Conservation (phyloP, 2,113 vertebrate genomes). For the Oceanodroma tethys region DNA sequence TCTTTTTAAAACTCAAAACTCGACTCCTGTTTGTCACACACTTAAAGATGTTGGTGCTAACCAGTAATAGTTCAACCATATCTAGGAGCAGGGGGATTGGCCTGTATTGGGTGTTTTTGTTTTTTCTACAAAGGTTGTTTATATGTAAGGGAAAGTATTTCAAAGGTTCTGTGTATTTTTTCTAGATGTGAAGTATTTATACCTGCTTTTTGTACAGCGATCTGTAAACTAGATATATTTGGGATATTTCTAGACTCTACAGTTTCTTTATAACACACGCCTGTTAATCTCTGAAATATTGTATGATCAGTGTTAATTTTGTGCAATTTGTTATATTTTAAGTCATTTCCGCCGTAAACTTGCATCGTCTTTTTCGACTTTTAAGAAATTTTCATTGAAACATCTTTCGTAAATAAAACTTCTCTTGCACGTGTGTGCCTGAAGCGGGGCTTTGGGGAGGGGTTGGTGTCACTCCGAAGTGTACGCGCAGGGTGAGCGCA, state of each 20-base stretch:
- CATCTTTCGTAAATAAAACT: constrained; percentile 73
- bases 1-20: not conserved
- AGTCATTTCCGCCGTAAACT: constrained; percentile 70
- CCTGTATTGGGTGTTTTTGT: not conserved
- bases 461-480: not conserved
- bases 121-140: constrained; percentile 82
- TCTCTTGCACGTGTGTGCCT: not conserved
- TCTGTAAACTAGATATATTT: constrained; percentile 81
- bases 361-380: constrained; percentile 50
- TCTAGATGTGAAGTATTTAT: constrained; percentile 95
- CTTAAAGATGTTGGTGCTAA: constrained; percentile 74
- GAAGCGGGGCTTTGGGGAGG: not conserved
- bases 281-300: constrained; percentile 70
- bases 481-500: accelerated
- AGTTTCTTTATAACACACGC: constrained; percentile 72
- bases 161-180: constrained; percentile 89
- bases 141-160: constrained; percentile 85
- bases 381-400: constrained; percentile 24
- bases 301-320: constrained; percentile 84
- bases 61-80: constrained; percentile 61
- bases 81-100: not conserved
- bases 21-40: constrained; percentile 8
- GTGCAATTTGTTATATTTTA: constrained; percentile 85
- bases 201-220: constrained; percentile 88
- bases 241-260: constrained; percentile 76